Evolutionary conservation across 1,140 invertebrate species (phyloP).

Genomic region (Drosophila eugracilis): DNA sequence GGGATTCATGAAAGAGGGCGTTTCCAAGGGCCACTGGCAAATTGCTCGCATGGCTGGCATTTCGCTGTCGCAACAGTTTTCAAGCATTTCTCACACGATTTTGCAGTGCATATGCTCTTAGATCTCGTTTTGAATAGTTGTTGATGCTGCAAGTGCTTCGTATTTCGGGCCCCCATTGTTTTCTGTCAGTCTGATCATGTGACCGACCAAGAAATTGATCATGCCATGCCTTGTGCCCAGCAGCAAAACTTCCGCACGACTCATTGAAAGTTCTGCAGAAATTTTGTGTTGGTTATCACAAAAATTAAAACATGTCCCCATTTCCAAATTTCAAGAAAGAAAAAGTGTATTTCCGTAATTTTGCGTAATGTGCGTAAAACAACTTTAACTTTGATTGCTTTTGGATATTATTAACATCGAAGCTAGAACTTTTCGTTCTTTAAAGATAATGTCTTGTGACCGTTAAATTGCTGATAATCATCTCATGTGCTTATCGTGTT

Average conservation of each 20-base stretch:
- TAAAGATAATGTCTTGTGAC: not conserved
- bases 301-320: not conserved
- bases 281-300: slow-evolving; percentile 8
- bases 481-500: slow-evolving; percentile 70
- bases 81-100: slow-evolving; percentile 77
- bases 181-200: slow-evolving; percentile 46
- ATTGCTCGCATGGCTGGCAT: slow-evolving; percentile 74
- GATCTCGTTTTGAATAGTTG: slow-evolving; percentile 3
- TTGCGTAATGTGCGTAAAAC: too few relatives aligned
- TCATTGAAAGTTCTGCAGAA: slow-evolving; percentile 17
- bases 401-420: too few relatives aligned
- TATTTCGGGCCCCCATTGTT: slow-evolving; percentile 38
- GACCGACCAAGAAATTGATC: slow-evolving; percentile 37
- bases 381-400: too few relatives aligned
- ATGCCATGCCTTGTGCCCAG: slow-evolving; percentile 26
- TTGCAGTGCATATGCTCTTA: slow-evolving; percentile 21
- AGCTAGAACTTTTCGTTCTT: too few relatives aligned
- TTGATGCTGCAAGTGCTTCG: slow-evolving; percentile 33
- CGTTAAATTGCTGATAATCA: slow-evolving; percentile 41
- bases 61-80: slow-evolving; percentile 76
- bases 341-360: too few relatives aligned
- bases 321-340: too few relatives aligned
- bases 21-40: slow-evolving; percentile 39
- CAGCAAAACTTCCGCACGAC: not conserved
- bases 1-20: not conserved